Evolutionary conservation across 2,888 invertebrate genomes (phyloP).

Genomic region (Leistus spinibarbis): DNA sequence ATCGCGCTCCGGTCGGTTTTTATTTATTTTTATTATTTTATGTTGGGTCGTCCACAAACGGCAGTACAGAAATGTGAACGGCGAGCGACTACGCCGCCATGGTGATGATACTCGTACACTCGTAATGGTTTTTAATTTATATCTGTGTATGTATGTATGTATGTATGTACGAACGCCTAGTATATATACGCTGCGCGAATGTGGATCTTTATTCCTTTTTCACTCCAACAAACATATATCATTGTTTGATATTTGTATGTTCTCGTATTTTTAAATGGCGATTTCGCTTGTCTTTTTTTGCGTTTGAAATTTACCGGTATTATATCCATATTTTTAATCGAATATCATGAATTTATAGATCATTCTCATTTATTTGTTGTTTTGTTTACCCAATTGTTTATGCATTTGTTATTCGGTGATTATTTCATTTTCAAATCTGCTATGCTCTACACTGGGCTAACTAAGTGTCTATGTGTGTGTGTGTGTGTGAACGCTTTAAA

Average conservation of each 20-base stretch:
- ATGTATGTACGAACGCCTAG: no score
- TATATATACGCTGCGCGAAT: neutral
- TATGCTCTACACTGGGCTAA: no score
- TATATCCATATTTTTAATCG: conserved; percentile 18
- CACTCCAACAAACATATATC: conserved; percentile 22
- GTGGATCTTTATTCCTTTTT: conserved; percentile 12
- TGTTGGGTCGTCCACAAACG: conserved; percentile 20
- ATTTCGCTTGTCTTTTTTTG: conserved; percentile 20
- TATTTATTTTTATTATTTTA: conserved; percentile 28
- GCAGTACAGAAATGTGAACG: conserved; percentile 1
- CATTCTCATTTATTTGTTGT: conserved; percentile 19
- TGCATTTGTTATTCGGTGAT: conserved; percentile 1
- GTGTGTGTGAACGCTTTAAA: no score
- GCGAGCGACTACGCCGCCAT: no score
- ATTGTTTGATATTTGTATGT: conserved; percentile 29
- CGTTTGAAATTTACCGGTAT: conserved; percentile 20
- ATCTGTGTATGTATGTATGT: conserved; percentile 27
- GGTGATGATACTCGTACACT: conserved; percentile 25
- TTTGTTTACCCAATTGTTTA: neutral
- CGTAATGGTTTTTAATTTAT: conserved; percentile 34
- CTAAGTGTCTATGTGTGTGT: no score
- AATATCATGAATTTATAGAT: conserved; percentile 15
- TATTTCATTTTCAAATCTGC: neutral
- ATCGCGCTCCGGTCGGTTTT: neutral
- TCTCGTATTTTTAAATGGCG: conserved; percentile 22